A percentile compares a stretch with the other conserved stretches of the same genome.
These are phyloP conservation scores for Pseudochirops corinnae DNA, from an alignment of 2,797 vertebrate species.

Conservation along the genomic window DNA sequence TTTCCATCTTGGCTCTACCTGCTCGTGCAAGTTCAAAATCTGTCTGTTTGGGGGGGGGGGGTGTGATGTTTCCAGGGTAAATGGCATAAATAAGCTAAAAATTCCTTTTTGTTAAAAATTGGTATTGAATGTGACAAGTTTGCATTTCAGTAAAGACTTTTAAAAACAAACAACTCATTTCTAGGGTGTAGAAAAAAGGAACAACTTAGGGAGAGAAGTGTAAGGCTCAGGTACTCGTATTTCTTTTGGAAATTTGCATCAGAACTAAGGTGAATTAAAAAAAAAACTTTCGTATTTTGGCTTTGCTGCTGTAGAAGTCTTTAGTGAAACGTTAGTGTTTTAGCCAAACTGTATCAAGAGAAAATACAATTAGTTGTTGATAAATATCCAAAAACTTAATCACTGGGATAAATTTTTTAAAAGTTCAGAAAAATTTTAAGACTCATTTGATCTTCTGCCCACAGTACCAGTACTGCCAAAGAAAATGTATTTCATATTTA, in stretches of 20 bases:
- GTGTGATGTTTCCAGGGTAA: background rate
- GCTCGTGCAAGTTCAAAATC: background rate
- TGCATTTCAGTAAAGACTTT: background rate
- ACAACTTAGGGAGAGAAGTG: background rate
- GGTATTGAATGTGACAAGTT: conserved; percentile 15
- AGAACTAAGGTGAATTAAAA: conserved; percentile 48
- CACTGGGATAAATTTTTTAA: conserved; percentile 56
- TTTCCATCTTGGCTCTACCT: conserved; percentile 39
- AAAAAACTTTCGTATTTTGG: conserved; percentile 69
- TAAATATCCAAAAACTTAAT: conserved; percentile 77
- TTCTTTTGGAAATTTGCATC: conserved; percentile 67
- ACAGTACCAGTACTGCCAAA: conserved; percentile 50
- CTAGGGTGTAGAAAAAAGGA: background rate
- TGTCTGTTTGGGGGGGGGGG: background rate
- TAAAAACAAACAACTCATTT: background rate
- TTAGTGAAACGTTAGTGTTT: conserved; percentile 62
- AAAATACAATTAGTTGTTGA: conserved; percentile 70
- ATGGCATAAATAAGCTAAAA: background rate
- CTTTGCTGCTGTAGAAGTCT: conserved; percentile 40
- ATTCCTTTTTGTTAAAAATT: background rate
- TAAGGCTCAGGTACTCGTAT: conserved; percentile 21
- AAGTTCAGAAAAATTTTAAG: conserved; percentile 48
- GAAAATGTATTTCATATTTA: conserved; percentile 72
- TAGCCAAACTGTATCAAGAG: conserved; percentile 63
- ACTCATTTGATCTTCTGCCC: conserved; percentile 68